Percentiles rank a stretch among this genome's conserved stretches.
Evolutionary conservation across 2,888 invertebrate genomes (phyloP).

Genomic region (Lasioglossum vierecki): DNA sequence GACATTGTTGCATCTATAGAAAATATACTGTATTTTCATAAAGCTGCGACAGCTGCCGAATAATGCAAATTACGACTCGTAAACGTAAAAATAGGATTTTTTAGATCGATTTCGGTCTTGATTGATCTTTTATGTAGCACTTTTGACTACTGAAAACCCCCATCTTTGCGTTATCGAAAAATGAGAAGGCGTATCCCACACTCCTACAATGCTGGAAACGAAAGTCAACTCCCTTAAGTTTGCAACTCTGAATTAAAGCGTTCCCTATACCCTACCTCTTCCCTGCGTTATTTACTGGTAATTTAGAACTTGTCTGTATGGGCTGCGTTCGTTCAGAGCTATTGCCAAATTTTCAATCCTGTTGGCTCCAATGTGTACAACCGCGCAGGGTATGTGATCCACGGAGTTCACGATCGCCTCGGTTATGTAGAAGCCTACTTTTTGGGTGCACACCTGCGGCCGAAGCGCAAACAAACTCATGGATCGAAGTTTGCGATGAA

Average conservation of each 20-base stretch:
- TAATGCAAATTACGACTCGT: too few species aligned
- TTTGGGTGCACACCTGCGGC: conserved; percentile 72
- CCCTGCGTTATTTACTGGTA: conserved; percentile 67
- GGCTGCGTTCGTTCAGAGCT: conserved; percentile 67
- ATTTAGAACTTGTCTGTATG: conserved; percentile 72
- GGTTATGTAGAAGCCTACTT: conserved; percentile 73
- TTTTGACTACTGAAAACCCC: too few species aligned
- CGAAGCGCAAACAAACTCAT: not conserved
- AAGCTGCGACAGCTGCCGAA: too few species aligned
- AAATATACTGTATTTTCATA: too few species aligned
- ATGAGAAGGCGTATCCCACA: too few species aligned
- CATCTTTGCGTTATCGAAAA: too few species aligned
- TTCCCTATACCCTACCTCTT: not conserved
- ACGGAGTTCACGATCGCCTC: conserved; percentile 63
- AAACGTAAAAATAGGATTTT: too few species aligned
- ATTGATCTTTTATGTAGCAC: too few species aligned
- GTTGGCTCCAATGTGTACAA: conserved; percentile 68
- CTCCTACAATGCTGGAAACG: too few species aligned
- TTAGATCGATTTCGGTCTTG: too few species aligned
- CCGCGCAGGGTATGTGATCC: conserved; percentile 67
- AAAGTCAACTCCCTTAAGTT: not conserved
- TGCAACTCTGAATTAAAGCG: not conserved
- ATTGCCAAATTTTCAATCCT: conserved; percentile 72
- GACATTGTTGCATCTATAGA: too few species aligned
- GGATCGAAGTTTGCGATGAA: not conserved